Percentiles rank a stretch among this genome's conserved stretches.
These are phyloP conservation scores for Carassius gibelio DNA, from an alignment of 2,113 vertebrate species.

Conservation along the genomic window DNA sequence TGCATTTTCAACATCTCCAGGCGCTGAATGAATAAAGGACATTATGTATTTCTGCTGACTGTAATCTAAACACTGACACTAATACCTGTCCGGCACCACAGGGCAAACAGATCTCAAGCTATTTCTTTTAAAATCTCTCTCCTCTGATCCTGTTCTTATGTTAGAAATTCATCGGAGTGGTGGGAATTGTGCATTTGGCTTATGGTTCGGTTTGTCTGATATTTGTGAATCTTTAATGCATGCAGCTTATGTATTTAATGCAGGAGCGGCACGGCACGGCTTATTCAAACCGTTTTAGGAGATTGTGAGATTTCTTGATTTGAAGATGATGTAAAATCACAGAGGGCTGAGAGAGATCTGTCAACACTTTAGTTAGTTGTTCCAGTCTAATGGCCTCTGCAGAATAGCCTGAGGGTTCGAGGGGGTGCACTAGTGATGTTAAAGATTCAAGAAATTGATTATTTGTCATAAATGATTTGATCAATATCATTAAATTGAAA, in stretches of 20 bases:
- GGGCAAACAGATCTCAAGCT: not conserved
- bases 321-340: slow-evolving; percentile 7
- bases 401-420: not conserved
- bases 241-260: slow-evolving; percentile 11
- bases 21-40: not conserved
- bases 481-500: not conserved
- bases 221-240: not conserved
- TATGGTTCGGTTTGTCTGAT: not conserved
- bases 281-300: slow-evolving; percentile 12
- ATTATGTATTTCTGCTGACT: slow-evolving; percentile 18
- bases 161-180: not conserved
- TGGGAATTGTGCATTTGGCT: slow-evolving; percentile 10
- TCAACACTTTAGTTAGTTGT: not conserved
- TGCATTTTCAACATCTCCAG: slow-evolving; percentile 18
- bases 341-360: not conserved
- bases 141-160: not conserved
- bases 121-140: slow-evolving; percentile 1
- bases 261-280: not conserved
- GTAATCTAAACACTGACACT: slow-evolving; percentile 22
- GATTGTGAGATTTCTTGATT: slow-evolving; percentile 27
- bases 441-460: not conserved
- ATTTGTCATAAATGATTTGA: not conserved
- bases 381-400: not conserved
- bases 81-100: not conserved
- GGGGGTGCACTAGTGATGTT: not conserved